A percentile compares a stretch with the other conserved stretches of the same genome.
Conservation (phyloP, 2,113 vertebrate genomes). For the Halcyon senegalensis region DNA sequence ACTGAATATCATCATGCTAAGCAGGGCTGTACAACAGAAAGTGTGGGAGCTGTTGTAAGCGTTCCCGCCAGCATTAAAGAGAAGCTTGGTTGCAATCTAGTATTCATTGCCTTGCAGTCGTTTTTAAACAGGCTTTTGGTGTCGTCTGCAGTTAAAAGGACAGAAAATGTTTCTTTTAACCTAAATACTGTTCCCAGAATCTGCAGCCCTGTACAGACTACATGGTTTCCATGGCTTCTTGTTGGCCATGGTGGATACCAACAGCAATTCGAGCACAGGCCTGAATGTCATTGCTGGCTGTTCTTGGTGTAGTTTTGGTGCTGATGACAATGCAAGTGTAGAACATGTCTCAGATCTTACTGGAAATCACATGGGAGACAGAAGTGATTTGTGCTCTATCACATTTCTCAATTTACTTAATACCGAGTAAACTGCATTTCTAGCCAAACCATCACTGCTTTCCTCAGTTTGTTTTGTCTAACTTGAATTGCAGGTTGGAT, state of each 20-base stretch:
- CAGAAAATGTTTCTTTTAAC: not conserved
- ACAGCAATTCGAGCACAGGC: not conserved
- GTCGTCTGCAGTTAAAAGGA: not conserved
- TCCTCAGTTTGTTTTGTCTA: not conserved
- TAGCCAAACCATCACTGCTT: not conserved
- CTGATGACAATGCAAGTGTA: not conserved
- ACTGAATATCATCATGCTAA: fast-evolving
- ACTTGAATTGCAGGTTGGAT: slow-evolving; percentile 85
- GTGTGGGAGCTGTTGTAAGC: not conserved
- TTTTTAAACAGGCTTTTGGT: not conserved
- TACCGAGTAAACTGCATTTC: not conserved
- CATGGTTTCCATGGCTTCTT: not conserved
- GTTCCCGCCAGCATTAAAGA: not conserved
- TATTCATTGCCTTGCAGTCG: not conserved
- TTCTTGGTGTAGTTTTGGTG: not conserved
- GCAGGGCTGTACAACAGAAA: not conserved
- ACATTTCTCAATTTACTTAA: not conserved
- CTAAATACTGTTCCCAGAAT: not conserved
- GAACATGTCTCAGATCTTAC: not conserved
- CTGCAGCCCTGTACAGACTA: not conserved
- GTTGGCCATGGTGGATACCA: fast-evolving
- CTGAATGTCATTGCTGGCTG: not conserved
- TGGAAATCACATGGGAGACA: not conserved
- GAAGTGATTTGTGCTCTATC: not conserved
- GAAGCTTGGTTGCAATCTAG: not conserved